Percentiles rank a stretch among this genome's conserved stretches.
Evolutionary conservation across 23 tunicate genomes (phyloP).

Genomic region (Styela plicata): DNA sequence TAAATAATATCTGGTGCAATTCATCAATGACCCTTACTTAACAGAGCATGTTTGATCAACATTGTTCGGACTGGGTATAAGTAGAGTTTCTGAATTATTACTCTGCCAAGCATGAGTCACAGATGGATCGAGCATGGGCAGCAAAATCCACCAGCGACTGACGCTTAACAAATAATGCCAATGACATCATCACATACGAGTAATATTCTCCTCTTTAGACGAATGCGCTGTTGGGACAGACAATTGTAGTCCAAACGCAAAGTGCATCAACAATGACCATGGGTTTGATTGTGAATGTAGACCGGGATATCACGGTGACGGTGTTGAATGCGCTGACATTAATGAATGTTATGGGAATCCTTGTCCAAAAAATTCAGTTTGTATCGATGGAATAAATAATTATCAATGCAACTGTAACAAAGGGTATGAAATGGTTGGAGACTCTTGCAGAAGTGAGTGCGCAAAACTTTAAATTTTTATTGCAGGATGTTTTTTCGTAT

Average conservation of each 20-base stretch:
- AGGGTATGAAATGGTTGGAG: not conserved
- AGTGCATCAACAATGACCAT: conserved; percentile 5
- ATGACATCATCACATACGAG: no score
- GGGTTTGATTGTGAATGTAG: conserved; percentile 16
- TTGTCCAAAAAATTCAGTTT: conserved; percentile 1
- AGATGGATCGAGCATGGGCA: no score
- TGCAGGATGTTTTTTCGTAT: no score
- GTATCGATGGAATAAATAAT: not conserved
- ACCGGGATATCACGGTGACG: conserved; percentile 14
- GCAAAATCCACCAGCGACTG: not conserved
- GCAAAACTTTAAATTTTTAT: no score
- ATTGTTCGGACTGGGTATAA: no score
- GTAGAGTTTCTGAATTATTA: no score
- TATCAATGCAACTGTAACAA: conserved; percentile 11
- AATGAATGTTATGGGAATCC: conserved; percentile 13
- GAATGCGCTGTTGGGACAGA: conserved; percentile 23
- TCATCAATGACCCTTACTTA: no score
- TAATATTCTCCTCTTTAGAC: no score
- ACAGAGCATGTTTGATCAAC: no score
- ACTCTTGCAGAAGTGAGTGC: not conserved
- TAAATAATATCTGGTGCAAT: no score
- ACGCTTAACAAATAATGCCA: not conserved
- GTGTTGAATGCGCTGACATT: not conserved
- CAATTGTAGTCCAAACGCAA: conserved; percentile 19
- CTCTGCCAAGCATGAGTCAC: no score